A percentile compares a stretch with the other conserved stretches of the same genome.
Evolutionary conservation across 2,113 vertebrate species (phyloP).

Genomic region (Riparia riparia): DNA sequence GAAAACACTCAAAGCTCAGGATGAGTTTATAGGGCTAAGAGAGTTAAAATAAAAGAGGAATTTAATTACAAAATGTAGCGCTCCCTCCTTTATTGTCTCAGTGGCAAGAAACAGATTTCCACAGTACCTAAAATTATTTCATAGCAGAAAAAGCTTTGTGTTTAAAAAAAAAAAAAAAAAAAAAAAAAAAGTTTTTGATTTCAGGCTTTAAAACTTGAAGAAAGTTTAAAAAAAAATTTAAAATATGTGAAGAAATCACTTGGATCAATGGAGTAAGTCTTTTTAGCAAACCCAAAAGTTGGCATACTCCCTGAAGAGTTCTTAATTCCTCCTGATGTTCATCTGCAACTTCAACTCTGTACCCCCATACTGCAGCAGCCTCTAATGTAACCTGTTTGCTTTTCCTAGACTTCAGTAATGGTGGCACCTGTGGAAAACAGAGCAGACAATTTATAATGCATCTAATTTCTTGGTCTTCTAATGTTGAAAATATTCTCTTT

Average conservation of each 20-base stretch:
- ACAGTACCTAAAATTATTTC: background rate
- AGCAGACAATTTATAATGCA: slow-evolving; percentile 65
- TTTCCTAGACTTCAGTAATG: slow-evolving; percentile 72
- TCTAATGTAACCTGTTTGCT: slow-evolving; percentile 67
- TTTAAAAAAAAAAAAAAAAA: background rate
- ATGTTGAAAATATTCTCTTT: slow-evolving; percentile 65
- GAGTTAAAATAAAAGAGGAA: background rate
- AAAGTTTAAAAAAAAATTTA: background rate
- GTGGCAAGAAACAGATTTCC: background rate
- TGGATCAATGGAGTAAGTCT: background rate
- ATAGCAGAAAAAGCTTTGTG: background rate
- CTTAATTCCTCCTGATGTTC: background rate
- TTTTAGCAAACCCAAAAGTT: background rate
- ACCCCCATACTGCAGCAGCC: background rate
- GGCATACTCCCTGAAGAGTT: background rate
- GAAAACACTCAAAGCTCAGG: background rate
- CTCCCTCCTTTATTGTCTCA: background rate
- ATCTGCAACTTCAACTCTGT: slow-evolving; percentile 33
- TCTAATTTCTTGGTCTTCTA: slow-evolving; percentile 61
- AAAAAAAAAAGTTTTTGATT: background rate
- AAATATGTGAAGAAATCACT: background rate
- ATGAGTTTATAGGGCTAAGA: background rate
- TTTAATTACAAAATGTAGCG: background rate
- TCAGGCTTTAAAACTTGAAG: background rate
- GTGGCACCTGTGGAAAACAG: slow-evolving; percentile 67